phyloP scores from a whole-genome alignment of 1,140 invertebrate species.

The Epicauta chinensis region DNA sequence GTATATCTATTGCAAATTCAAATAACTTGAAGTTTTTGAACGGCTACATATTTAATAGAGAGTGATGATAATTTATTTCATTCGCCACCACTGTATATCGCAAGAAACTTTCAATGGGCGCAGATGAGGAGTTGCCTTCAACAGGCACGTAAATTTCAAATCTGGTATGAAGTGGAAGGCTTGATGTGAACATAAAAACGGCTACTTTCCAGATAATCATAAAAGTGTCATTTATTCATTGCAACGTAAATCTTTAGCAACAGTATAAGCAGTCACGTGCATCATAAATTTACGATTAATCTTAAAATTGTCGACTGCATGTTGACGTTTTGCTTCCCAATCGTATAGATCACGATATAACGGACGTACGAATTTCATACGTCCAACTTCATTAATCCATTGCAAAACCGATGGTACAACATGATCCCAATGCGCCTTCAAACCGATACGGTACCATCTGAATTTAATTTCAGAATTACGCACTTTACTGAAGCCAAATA shows the following conservation, averaged over 20 bases:
- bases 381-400: conserved; percentile 76
- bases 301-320: conserved; percentile 67
- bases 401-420: conserved; percentile 59
- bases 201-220: no score
- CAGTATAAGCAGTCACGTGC: conserved; percentile 63
- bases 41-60: no score
- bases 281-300: conserved; percentile 72
- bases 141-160: no score
- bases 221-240: neutral
- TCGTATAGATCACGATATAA: conserved; percentile 79
- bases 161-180: no score
- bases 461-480: conserved; percentile 80
- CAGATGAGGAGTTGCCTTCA: no score
- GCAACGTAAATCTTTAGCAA: conserved; percentile 73
- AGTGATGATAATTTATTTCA: no score
- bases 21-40: no score
- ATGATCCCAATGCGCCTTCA: conserved; percentile 63
- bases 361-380: conserved; percentile 87
- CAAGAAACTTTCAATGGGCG: neutral
- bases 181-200: no score
- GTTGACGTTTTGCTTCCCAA: conserved; percentile 64
- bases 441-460: conserved; percentile 70
- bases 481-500: conserved; percentile 60
- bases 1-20: no score
- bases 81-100: neutral